Conservation (phyloP, 1,140 invertebrate genomes). For the Drosophila malerkotliana region DNA sequence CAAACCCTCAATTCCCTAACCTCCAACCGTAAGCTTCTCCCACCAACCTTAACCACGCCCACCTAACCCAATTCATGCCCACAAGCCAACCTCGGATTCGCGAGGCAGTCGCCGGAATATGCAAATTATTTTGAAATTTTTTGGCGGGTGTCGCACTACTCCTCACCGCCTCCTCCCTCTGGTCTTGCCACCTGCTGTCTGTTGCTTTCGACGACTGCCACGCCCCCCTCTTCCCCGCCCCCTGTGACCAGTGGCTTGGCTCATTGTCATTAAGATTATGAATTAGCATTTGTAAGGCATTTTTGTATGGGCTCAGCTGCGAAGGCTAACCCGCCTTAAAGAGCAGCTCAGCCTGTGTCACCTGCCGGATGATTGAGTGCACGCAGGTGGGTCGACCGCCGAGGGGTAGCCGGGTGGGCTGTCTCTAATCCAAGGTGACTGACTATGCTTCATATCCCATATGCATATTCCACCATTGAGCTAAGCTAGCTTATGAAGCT, state of each 20-base stretch:
- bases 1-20: background rate
- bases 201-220: slow-evolving; percentile 5
- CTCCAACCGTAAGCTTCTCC: background rate
- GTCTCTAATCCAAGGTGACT: slow-evolving; percentile 14
- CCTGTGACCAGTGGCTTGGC: slow-evolving; percentile 2
- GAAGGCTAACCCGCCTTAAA: slow-evolving; percentile 43
- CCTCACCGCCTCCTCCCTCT: background rate
- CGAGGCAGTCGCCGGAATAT: slow-evolving; percentile 47
- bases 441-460: background rate
- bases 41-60: slow-evolving; percentile 15
- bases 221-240: background rate
- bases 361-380: slow-evolving; percentile 47
- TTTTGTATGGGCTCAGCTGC: slow-evolving; percentile 51
- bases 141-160: slow-evolving; percentile 14
- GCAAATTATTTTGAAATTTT: slow-evolving; percentile 67
- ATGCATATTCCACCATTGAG: background rate
- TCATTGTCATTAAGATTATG: slow-evolving; percentile 69
- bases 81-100: slow-evolving; percentile 19
- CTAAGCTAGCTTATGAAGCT: background rate
- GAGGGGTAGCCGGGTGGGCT: background rate
- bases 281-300: slow-evolving; percentile 71
- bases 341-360: slow-evolving; percentile 45
- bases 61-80: slow-evolving; percentile 21
- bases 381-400: slow-evolving; percentile 4
- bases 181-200: slow-evolving; percentile 32